A percentile compares a stretch with the other conserved stretches of the same genome.
phyloP scores from a whole-genome alignment of 2,888 invertebrate genomes.

The Ectemnius continuus region DNA sequence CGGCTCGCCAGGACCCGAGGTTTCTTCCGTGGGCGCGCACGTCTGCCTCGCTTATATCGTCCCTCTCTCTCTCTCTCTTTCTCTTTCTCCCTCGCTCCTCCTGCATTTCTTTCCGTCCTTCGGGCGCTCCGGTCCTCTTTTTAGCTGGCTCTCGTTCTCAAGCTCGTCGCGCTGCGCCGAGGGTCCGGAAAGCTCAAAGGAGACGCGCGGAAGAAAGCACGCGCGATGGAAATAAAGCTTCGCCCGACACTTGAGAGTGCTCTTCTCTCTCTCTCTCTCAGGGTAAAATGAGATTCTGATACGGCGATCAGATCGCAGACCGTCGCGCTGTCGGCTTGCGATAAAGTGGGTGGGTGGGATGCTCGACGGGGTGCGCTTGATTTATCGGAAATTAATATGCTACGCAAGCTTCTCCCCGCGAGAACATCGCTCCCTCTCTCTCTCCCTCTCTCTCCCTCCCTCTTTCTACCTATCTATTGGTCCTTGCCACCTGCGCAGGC shows the following conservation, averaged over 20 bases:
- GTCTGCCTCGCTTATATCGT: not conserved
- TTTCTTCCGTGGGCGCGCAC: constrained; percentile 4
- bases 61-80: not conserved
- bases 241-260: constrained; percentile 18
- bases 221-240: constrained; percentile 39
- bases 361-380: constrained; percentile 35
- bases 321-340: constrained; percentile 25
- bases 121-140: not conserved
- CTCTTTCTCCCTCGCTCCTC: not conserved
- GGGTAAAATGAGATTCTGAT: constrained; percentile 59
- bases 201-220: constrained; percentile 3
- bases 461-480: too few species aligned
- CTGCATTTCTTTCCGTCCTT: not conserved
- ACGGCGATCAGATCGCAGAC: constrained; percentile 48
- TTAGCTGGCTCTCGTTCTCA: not conserved
- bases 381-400: constrained; percentile 69
- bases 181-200: constrained; percentile 3
- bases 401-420: constrained; percentile 39
- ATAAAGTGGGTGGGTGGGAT: constrained; percentile 23
- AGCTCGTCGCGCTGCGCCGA: constrained; percentile 1
- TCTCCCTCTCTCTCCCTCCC: not conserved
- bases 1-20: not conserved
- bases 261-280: not conserved
- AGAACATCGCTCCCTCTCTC: constrained; percentile 44
- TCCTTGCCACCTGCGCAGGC: constrained; percentile 10